A percentile compares a stretch with the other conserved stretches of the same genome.
phyloP scores from a whole-genome alignment of 2,797 vertebrate genomes.

The Labeo calbasu region DNA sequence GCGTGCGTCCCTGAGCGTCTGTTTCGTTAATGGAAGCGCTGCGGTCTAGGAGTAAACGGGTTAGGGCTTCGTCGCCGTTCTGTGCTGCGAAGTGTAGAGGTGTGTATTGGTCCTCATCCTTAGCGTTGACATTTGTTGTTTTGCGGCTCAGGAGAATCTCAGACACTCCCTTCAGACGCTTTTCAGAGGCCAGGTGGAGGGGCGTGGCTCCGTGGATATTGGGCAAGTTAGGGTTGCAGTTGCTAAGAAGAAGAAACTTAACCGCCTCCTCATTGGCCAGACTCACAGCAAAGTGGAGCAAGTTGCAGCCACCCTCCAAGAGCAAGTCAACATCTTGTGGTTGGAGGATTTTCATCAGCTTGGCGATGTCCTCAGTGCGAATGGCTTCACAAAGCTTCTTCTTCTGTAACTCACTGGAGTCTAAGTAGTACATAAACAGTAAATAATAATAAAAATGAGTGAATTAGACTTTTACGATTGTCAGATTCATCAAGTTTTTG shows the following conservation, averaged over 20 bases:
- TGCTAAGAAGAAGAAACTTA: slow-evolving; percentile 94
- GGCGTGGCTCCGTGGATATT: slow-evolving; percentile 87
- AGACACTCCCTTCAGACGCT: slow-evolving; percentile 82
- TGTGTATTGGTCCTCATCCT: slow-evolving; percentile 96
- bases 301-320: slow-evolving; percentile 86
- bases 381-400: slow-evolving; percentile 93
- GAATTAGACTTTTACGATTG: not conserved
- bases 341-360: slow-evolving; percentile 98
- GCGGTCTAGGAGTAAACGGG: slow-evolving; percentile 89
- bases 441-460: not conserved
- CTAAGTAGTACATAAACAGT: slow-evolving; percentile 65
- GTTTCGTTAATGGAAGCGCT: slow-evolving; percentile 84
- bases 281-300: slow-evolving; percentile 89
- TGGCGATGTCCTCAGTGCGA: slow-evolving; percentile 87
- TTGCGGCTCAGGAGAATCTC: slow-evolving; percentile 89
- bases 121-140: slow-evolving; percentile 89
- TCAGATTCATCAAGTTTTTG: not conserved
- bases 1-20: slow-evolving; percentile 92
- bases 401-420: slow-evolving; percentile 90
- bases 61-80: slow-evolving; percentile 90
- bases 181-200: slow-evolving; percentile 90
- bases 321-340: slow-evolving; percentile 95
- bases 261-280: slow-evolving; percentile 92
- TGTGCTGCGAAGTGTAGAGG: slow-evolving; percentile 95
- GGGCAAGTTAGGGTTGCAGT: slow-evolving; percentile 89